Percentiles rank a stretch among this genome's conserved stretches.
phyloP scores from a whole-genome alignment of 2,113 vertebrate species.

The Hemichromis elongatus region DNA sequence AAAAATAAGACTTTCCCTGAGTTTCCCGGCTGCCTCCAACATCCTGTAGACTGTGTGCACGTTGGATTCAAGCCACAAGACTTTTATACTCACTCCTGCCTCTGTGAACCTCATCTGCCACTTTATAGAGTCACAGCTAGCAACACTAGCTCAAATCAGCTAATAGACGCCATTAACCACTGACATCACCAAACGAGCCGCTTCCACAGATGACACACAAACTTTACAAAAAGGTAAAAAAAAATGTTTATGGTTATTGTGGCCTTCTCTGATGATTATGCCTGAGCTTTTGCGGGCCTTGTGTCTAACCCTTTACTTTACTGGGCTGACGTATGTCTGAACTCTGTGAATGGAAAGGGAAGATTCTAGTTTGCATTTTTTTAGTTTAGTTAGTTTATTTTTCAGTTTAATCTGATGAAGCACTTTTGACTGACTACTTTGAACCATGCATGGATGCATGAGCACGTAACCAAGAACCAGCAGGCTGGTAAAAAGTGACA shows the following conservation, averaged over 20 bases:
- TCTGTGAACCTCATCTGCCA: background rate
- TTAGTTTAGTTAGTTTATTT: too few relatives aligned
- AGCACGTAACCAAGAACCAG: background rate
- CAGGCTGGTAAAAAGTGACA: background rate
- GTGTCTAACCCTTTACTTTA: too few relatives aligned
- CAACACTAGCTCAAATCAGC: background rate
- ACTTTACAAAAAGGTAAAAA: background rate
- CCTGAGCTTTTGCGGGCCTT: too few relatives aligned
- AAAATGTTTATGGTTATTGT: too few relatives aligned
- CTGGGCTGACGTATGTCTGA: too few relatives aligned
- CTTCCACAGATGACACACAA: background rate
- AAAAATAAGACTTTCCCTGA: background rate
- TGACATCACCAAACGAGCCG: background rate
- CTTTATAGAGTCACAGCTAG: background rate
- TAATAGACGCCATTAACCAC: background rate
- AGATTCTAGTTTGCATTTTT: too few relatives aligned
- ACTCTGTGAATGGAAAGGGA: too few relatives aligned
- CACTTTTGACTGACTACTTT: background rate
- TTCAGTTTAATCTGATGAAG: background rate
- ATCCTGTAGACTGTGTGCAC: background rate
- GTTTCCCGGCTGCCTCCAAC: background rate
- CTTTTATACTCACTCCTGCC: background rate
- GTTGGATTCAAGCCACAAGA: background rate
- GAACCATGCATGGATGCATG: background rate
- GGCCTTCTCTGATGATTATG: too few relatives aligned